Evolutionary conservation across 2,113 vertebrate species (phyloP), one percentile per base, ranked within the genome.

Genomic region (Cebus imitator): DNA sequence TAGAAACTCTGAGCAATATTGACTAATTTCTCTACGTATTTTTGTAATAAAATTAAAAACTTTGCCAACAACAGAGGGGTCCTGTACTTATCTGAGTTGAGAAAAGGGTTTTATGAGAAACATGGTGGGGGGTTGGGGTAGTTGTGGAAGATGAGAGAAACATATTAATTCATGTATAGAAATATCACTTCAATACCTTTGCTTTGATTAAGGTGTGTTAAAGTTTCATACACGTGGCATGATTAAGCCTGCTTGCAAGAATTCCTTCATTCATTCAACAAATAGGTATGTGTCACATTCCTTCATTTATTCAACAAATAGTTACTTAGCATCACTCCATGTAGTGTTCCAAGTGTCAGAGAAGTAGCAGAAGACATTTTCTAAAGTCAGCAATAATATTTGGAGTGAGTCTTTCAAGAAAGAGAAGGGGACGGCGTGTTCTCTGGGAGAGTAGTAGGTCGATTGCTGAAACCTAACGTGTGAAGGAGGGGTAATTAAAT

Each of bases 91-190:
- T 12, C 8, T 70, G 57, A 45, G 17, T 58, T 43, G 23, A 50
- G 40, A 76, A 61, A 43, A 78, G 45, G 25, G 12, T 68, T 55
- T 78, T 78, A 21, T n/a, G 50, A 57, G 21, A 84, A 57, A 61
- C 20, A 12, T 8, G 13, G 43, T 45, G 32, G 18, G 32, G 57
- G 0, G 1, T 6, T 45, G 43, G 16, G 2, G 7, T 16, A 9
- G 27, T 30, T 14, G 61, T 64, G 61, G 27, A 64, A 14, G 27
- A 14, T 25, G 20, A 75, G 35, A 11, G 3, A 9, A 70, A 70
- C 1, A 0, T 83, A 68, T 76, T 12, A 57, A 27, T 21, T 48
- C 23, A 52, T 2, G 3, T 2, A 37, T 27, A 40, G 43, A 58
- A 72, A 18, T 11, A 30, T 50, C 48, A 64, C 20, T n/a, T 50